phyloP scores from a whole-genome alignment of 2,113 vertebrate species.

The Erinaceus europaeus region DNA sequence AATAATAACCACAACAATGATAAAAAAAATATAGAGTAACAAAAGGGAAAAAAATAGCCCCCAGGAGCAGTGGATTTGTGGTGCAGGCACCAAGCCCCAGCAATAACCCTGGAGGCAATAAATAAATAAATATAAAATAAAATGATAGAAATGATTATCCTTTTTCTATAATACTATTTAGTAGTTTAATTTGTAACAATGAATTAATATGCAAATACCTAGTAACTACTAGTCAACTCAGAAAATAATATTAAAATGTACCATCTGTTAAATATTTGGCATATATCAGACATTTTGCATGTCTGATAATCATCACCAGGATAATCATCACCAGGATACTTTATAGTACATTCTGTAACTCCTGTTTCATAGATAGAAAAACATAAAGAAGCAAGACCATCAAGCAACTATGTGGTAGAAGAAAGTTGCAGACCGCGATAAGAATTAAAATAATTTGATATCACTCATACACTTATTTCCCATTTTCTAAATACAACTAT shows the following conservation, averaged over 20 bases:
- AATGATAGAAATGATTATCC: not conserved
- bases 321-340: no score
- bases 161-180: not conserved
- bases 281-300: not conserved
- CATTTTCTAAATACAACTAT: not conserved
- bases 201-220: not conserved
- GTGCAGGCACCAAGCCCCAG: no score
- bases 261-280: not conserved
- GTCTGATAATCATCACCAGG: not conserved
- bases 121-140: no score
- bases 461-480: not conserved
- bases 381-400: not conserved
- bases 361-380: not conserved
- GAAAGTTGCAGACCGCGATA: not conserved
- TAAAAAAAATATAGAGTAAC: no score
- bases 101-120: no score
- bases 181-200: not conserved
- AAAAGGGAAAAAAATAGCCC: no score
- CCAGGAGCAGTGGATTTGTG: no score
- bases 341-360: not conserved
- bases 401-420: not conserved
- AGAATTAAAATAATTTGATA: not conserved
- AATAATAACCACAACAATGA: no score
- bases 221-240: not conserved
- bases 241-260: not conserved